Evolutionary conservation across 2,113 vertebrate genomes (phyloP).

Genomic region (Prochilodus magdalenae): DNA sequence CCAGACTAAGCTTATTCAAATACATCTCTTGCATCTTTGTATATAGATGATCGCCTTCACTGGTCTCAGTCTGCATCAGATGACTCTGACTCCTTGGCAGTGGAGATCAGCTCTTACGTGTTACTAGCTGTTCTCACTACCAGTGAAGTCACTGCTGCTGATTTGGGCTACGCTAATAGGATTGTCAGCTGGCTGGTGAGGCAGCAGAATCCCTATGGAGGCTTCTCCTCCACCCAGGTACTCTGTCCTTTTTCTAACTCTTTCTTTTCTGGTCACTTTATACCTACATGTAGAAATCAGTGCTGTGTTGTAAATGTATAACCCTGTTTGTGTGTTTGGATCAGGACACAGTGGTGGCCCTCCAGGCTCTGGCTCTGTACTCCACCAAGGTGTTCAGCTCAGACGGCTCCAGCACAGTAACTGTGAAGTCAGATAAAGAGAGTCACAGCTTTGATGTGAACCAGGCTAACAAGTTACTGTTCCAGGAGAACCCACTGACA

Average conservation of each 20-base stretch:
- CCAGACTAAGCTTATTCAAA: neutral
- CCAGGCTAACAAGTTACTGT: conserved; percentile 80
- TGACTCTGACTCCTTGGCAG: conserved; percentile 57
- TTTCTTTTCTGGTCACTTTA: neutral
- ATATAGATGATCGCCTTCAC: conserved; percentile 39
- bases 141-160: conserved; percentile 37
- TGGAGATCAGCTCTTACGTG: conserved; percentile 72
- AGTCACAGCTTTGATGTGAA: conserved; percentile 76
- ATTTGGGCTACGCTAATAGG: conserved; percentile 64
- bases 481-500: conserved; percentile 77
- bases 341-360: conserved; percentile 65
- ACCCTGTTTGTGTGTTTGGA: neutral
- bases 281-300: too few species aligned
- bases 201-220: conserved; percentile 79
- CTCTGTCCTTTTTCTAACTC: too few species aligned
- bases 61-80: conserved; percentile 51
- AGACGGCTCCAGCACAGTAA: conserved; percentile 48
- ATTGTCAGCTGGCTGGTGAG: conserved; percentile 72
- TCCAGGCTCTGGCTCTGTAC: conserved; percentile 58
- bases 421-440: conserved; percentile 50
- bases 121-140: conserved; percentile 66
- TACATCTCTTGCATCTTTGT: neutral
- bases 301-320: conserved; percentile 26
- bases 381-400: conserved; percentile 50
- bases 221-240: conserved; percentile 81